Evolutionary conservation across 2,113 vertebrate genomes (phyloP), one percentile per base, ranked within the genome.

Genomic region (Pseudorhombus dupliciocellatus): DNA sequence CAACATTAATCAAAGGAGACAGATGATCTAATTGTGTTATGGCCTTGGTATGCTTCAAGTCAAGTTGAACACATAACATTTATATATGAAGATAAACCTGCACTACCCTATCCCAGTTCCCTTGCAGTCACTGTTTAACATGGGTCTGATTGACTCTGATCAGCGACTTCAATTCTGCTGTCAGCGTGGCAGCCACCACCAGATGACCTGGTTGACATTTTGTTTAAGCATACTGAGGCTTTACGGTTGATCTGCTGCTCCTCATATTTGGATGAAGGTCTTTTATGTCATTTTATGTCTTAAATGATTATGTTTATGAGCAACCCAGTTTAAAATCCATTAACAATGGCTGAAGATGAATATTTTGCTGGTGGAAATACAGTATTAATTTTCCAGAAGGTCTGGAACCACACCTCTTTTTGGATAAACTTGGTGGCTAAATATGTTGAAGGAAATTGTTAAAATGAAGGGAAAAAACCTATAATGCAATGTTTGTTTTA

Each of bases 401-500:
- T 68, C 20, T 18, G 67, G 9, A 48, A 42, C 15, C 15, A 37
- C 28, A 16, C 6, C 34, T 34, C 20, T 24, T 4, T 59, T 16
- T 31, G 28, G 46, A 54, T 42, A 7, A 58, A 63, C 25, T 40
- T 25, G 5, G 46, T 28, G 37, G 52, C 34, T 54, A 60, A 20
- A 25, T 60, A 11, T 67, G 21, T 1, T n/a, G 54, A 53, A 66
- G 15, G 34, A 71, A 58, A 11, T 37, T 14, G 46, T 20, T 10
- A 24, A 72, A 52, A 42, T 64, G 55, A 77, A 62, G 52, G 61
- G 54, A 62, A 24, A 56, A 34, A 25, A n/a, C n/a, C 4, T 57
- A 1, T 34, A 42, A 31, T 40, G 3, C 3, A 16, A 51, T 20
- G n/a, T 20, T 7, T 62, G 25, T 65, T 76, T 72, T 66, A 2